A percentile compares a stretch with the other conserved stretches of the same genome.
Conservation (phyloP, 2,888 invertebrate genomes). For the Eristalis intricaria region DNA sequence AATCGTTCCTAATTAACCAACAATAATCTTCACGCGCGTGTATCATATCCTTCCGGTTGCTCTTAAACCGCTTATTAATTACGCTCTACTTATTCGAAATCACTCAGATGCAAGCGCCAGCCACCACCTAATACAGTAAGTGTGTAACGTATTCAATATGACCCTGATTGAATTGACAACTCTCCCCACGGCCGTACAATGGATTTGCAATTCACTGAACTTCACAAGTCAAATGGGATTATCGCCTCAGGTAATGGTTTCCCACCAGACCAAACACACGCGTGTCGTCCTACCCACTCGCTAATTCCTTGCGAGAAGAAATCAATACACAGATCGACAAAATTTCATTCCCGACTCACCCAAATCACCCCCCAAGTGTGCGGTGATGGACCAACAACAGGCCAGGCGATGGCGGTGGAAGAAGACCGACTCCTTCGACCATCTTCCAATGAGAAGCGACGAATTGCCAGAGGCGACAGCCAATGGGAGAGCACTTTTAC, state of each 20-base stretch:
- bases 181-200: constrained; percentile 26
- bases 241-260: constrained; percentile 63
- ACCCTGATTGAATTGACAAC: constrained; percentile 29
- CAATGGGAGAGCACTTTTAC: constrained; percentile 70
- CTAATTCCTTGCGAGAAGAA: constrained; percentile 53
- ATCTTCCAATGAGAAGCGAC: constrained; percentile 68
- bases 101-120: constrained; percentile 54
- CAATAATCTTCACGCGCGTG: constrained; percentile 51
- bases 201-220: constrained; percentile 54
- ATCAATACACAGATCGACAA: constrained; percentile 57
- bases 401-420: constrained; percentile 21
- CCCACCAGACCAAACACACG: constrained; percentile 18
- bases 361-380: constrained; percentile 35
- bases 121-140: constrained; percentile 31
- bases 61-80: constrained; percentile 64
- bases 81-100: constrained; percentile 53
- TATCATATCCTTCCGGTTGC: constrained; percentile 60
- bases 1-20: constrained; percentile 35
- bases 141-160: constrained; percentile 43
- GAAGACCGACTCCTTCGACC: constrained; percentile 49
- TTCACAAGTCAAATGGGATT: constrained; percentile 52
- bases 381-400: constrained; percentile 42
- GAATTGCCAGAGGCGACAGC: constrained; percentile 66
- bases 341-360: constrained; percentile 3
- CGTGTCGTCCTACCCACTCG: constrained; percentile 37